phyloP scores from a whole-genome alignment of 1,140 invertebrate genomes.

The Ceratina australensis region DNA sequence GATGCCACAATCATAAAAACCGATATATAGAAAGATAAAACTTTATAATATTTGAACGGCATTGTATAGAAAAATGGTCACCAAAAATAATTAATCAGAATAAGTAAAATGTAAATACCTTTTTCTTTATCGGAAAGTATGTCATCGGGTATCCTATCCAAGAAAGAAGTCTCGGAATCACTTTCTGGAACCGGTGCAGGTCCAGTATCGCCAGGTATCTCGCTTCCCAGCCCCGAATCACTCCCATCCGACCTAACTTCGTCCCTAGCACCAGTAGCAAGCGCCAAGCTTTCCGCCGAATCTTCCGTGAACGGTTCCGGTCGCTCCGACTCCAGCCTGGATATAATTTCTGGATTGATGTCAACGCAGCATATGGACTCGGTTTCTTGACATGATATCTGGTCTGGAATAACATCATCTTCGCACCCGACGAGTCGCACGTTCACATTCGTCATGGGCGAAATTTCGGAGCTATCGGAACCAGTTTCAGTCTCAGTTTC shows the following conservation, averaged over 20 bases:
- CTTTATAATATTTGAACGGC: too few species aligned
- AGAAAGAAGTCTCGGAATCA: constrained; percentile 80
- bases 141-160: constrained; percentile 79
- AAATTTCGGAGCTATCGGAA: constrained; percentile 72
- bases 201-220: constrained; percentile 80
- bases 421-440: constrained; percentile 56
- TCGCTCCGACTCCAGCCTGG: constrained; percentile 70
- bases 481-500: constrained; percentile 71
- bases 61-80: too few species aligned
- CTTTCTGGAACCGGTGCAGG: constrained; percentile 77
- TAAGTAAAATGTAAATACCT: constrained; percentile 53
- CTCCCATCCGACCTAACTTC: constrained; percentile 87
- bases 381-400: constrained; percentile 56
- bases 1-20: too few species aligned
- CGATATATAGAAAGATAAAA: too few species aligned
- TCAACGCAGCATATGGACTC: constrained; percentile 67
- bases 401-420: constrained; percentile 50
- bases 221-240: constrained; percentile 88
- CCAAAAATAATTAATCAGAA: too few species aligned
- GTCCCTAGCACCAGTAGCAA: constrained; percentile 71
- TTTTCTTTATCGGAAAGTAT: constrained; percentile 76
- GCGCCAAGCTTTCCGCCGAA: constrained; percentile 74
- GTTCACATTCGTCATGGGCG: constrained; percentile 55
- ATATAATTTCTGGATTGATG: constrained; percentile 61
- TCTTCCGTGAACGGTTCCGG: constrained; percentile 77